Base-by-base conservation (phyloP, 2,113 vertebrate species). In the Bujurquina vittata region DNA sequence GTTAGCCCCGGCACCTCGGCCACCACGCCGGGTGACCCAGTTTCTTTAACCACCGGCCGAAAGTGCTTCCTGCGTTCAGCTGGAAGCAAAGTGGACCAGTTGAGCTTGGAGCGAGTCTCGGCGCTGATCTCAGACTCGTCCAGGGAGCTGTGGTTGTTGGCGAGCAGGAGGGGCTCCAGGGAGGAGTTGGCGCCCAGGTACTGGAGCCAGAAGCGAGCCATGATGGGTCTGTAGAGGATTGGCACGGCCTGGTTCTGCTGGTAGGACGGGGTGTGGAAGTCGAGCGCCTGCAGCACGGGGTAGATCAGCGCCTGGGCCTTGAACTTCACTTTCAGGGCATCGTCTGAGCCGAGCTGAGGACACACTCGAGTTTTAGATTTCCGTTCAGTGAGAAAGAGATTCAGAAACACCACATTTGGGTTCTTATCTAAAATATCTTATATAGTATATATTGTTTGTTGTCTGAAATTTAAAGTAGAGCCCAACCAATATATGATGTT, bases 231-330 rank as follows among this genome's bases (percentile, higher is more conserved):
- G 56, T 97, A 94, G 2, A 99, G 95, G 90, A 99, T 96, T 2
- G 97, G 96, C n/a, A 96, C 92, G 14, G 96, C 93, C 87, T 77
- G 87, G 81, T 98, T 99, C 93, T 99, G 98, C 95, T 98, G 97
- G 80, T 99, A 97, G 3, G 98, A 99, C 1, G 98, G 95, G 0
- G 98, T 99, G 87, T 97, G 95, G 93, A 99, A 99, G 93, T 99
- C 98, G 4, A 99, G 95, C 0, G 97, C 96, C 90, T 99, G 98
- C 43, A 99, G 97, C 33, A 96, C 97, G 0, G 98, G 98, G 55
- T 99, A 99, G 80, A 99, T 96, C 82, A 99, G 83, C 43, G 98
- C 97, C 94, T 99, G 98, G 29, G 96, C 87, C 82, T 97, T 98
- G 5, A 97, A 96, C 79, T 92, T 96, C 74, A 91, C 77, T 1